These are phyloP conservation scores for Hestina assimilis DNA, from an alignment of 1,140 invertebrate species.

Conservation along the genomic window DNA sequence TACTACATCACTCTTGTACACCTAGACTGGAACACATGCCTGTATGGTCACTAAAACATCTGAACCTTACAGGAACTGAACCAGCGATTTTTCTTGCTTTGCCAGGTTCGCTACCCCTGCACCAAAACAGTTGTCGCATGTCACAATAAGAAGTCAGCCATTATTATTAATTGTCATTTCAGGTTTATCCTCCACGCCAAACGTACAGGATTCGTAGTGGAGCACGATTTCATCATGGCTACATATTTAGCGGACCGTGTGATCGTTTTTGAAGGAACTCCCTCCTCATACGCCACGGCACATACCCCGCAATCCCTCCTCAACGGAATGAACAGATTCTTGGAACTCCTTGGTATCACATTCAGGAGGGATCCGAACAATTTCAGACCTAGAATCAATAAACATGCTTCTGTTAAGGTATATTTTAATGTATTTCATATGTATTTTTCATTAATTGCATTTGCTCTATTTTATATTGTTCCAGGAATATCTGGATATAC, in stretches of 20 bases:
- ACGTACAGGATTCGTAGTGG: constrained; percentile 99
- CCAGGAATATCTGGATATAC: too few relatives aligned
- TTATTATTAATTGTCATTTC: constrained; percentile 6
- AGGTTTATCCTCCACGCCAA: constrained; percentile 99
- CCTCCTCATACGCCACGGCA: constrained; percentile 92
- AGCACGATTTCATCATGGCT: constrained; percentile 99
- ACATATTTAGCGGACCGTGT: constrained; percentile 99
- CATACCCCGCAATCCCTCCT: constrained; percentile 96
- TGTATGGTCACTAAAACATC: too few relatives aligned
- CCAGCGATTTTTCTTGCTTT: too few relatives aligned
- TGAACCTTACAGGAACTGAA: too few relatives aligned
- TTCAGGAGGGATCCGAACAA: constrained; percentile 99
- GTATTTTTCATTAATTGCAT: too few relatives aligned
- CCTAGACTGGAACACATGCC: too few relatives aligned
- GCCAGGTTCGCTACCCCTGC: too few relatives aligned
- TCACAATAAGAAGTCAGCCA: not conserved
- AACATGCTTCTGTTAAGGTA: constrained; percentile 96
- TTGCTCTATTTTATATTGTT: too few relatives aligned
- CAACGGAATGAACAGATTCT: constrained; percentile 98
- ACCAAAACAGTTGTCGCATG: too few relatives aligned
- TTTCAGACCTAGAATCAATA: constrained; percentile 98
- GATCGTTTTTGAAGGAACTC: constrained; percentile 97
- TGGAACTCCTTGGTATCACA: constrained; percentile 97
- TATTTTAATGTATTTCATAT: not conserved
- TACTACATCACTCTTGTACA: too few relatives aligned